Evolutionary conservation across 2,113 vertebrate genomes (phyloP).

Genomic region (Trichechus manatus): DNA sequence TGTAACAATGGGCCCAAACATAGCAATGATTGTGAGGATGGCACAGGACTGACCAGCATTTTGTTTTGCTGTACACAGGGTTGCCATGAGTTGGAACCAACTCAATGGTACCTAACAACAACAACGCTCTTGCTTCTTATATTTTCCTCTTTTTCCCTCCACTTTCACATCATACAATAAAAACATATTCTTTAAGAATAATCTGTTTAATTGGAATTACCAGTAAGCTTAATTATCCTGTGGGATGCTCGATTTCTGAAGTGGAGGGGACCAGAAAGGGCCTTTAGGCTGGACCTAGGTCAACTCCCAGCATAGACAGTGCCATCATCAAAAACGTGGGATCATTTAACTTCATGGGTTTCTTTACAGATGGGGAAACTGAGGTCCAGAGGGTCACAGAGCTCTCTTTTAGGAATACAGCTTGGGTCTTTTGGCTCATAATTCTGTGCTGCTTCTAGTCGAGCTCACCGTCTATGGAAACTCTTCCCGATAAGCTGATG

Average conservation of each 20-base stretch:
- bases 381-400: neutral
- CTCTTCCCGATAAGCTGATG: neutral
- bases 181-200: constrained; percentile 14
- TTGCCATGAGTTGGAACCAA: neutral
- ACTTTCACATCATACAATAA: neutral
- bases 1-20: neutral
- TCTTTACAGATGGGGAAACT: neutral
- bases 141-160: neutral
- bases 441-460: neutral
- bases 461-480: neutral
- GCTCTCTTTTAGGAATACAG: neutral
- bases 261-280: neutral
- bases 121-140: neutral
- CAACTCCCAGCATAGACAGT: neutral
- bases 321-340: neutral
- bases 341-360: neutral
- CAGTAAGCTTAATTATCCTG: neutral
- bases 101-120: neutral
- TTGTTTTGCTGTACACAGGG: neutral
- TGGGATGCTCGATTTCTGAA: neutral
- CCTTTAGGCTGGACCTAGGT: no score
- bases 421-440: neutral
- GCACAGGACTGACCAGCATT: neutral
- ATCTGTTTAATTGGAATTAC: neutral
- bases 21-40: neutral